Percentiles rank a stretch among this genome's conserved stretches.
These are phyloP conservation scores for Vireo griseus DNA, from an alignment of 2,797 vertebrate genomes.

Conservation along the genomic window DNA sequence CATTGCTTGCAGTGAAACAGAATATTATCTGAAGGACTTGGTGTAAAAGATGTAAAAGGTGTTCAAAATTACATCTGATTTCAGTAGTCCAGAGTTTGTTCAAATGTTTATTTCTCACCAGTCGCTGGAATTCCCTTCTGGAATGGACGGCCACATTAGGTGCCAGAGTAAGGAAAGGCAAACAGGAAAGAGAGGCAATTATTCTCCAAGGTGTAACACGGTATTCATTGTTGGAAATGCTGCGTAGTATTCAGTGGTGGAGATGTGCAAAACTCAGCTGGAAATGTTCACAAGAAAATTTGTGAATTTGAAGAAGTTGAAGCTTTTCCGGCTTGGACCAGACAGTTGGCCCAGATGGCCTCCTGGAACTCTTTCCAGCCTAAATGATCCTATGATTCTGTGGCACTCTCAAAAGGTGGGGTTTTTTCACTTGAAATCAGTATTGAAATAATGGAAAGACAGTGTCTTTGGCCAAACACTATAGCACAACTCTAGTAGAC, in stretches of 20 bases:
- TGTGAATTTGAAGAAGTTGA: background rate
- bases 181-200: background rate
- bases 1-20: background rate
- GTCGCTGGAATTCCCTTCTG: background rate
- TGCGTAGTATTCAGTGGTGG: fast-evolving
- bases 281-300: background rate
- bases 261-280: background rate
- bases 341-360: fast-evolving
- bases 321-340: background rate
- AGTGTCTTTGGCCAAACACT: background rate
- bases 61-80: background rate
- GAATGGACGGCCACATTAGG: background rate
- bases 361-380: background rate
- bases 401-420: background rate
- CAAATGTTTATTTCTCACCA: background rate
- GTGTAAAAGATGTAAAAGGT: background rate
- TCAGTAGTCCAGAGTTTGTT: background rate
- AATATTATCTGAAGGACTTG: background rate
- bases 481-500: background rate
- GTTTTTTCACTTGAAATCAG: background rate
- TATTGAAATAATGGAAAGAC: background rate
- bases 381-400: background rate
- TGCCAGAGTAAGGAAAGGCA: background rate
- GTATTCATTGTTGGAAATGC: background rate
- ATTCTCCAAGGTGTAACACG: background rate